These are phyloP conservation scores for Teleiodes luculella DNA, from an alignment of 2,888 invertebrate genomes.

Conservation along the genomic window DNA sequence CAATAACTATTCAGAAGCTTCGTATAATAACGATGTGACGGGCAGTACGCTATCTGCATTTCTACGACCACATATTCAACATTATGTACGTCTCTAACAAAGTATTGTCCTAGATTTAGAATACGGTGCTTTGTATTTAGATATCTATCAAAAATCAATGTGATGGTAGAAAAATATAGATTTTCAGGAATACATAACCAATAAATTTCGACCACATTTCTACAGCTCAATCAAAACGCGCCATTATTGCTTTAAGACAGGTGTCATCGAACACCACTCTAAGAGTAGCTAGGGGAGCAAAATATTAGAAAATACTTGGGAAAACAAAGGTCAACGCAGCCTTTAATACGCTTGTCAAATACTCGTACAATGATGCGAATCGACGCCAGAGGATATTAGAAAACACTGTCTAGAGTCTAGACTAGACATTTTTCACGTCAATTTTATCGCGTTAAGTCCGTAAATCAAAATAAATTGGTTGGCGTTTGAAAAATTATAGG, in stretches of 20 bases:
- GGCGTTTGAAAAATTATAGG: slow-evolving; percentile 26
- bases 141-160: no score
- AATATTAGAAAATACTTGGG: slow-evolving; percentile 16
- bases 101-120: not conserved
- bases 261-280: slow-evolving; percentile 14
- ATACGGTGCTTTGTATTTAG: not conserved
- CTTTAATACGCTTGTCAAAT: slow-evolving; percentile 17
- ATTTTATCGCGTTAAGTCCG: slow-evolving; percentile 13
- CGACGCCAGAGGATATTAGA: slow-evolving; percentile 8
- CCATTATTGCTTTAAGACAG: not conserved
- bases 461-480: slow-evolving; percentile 23
- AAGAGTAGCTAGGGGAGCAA: slow-evolving; percentile 9
- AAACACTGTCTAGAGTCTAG: slow-evolving; percentile 8
- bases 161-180: no score
- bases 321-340: slow-evolving; percentile 14
- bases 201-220: no score
- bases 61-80: not conserved
- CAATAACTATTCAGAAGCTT: slow-evolving; percentile 2
- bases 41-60: slow-evolving; percentile 5
- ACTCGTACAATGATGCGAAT: slow-evolving; percentile 11
- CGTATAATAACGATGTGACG: slow-evolving; percentile 1
- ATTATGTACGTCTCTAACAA: not conserved
- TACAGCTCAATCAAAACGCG: slow-evolving; percentile 8
- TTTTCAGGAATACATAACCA: no score
- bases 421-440: slow-evolving; percentile 17